Evolutionary conservation across 2,888 invertebrate species (phyloP).

Genomic region (Drosophila setosimentum): DNA sequence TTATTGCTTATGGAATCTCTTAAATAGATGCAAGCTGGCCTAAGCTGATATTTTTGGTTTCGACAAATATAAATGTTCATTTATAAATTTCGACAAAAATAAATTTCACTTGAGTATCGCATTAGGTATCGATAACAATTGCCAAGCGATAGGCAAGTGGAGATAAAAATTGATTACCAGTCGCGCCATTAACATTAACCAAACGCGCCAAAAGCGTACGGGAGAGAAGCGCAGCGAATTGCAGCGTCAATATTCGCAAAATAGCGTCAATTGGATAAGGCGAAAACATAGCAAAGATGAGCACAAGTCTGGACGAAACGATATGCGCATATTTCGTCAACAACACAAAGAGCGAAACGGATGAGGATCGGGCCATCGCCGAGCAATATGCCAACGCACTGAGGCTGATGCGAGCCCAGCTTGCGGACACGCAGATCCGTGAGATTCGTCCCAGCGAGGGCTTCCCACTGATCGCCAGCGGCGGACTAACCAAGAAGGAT

Average conservation of each 20-base stretch:
- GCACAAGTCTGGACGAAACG: conserved; percentile 78
- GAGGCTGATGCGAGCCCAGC: conserved; percentile 73
- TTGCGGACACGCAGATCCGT: conserved; percentile 80
- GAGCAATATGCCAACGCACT: conserved; percentile 66
- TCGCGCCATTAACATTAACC: conserved; percentile 3
- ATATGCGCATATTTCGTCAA: conserved; percentile 83
- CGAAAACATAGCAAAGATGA: conserved; percentile 45
- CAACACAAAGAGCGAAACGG: conserved; percentile 48
- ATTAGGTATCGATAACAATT: conserved; percentile 19
- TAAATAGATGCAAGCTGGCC: no score
- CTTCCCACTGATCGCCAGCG: conserved; percentile 86
- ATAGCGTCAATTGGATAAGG: background rate
- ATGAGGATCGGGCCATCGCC: conserved; percentile 35
- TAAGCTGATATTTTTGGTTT: background rate
- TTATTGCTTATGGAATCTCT: background rate
- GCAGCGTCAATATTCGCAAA: conserved; percentile 1
- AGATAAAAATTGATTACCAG: background rate
- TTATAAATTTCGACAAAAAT: no score
- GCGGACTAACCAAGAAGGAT: conserved; percentile 88
- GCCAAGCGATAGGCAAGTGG: background rate
- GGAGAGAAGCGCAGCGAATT: background rate
- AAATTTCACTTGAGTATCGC: background rate
- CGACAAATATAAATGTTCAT: background rate
- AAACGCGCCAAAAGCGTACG: conserved; percentile 39
- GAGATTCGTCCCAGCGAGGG: conserved; percentile 90